These are phyloP conservation scores for Smittia aterrima DNA, from an alignment of 2,888 invertebrate species.

Conservation along the genomic window DNA sequence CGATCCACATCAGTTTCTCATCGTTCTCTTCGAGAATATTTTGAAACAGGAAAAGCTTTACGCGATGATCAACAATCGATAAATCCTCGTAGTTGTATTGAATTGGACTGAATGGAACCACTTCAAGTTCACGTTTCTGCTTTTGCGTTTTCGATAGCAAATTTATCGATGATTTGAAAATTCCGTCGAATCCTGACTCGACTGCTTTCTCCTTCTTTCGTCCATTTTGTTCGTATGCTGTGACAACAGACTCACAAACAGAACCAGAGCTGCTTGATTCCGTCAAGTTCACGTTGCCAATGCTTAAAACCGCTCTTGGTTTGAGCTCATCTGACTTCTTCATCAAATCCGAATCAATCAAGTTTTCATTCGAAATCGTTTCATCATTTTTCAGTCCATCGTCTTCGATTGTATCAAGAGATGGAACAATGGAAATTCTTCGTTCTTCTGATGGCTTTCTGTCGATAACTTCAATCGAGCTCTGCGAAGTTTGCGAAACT, in stretches of 20 bases:
- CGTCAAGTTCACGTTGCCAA: constrained; percentile 54
- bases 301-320: constrained; percentile 17
- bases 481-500: constrained; percentile 62
- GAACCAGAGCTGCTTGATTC: constrained; percentile 65
- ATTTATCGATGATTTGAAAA: constrained; percentile 56
- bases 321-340: not conserved
- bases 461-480: constrained; percentile 66
- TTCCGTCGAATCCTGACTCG: constrained; percentile 46
- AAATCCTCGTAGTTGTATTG: constrained; percentile 59
- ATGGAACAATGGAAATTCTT: constrained; percentile 52
- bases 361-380: constrained; percentile 42
- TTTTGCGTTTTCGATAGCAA: constrained; percentile 52
- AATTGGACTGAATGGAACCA: constrained; percentile 46
- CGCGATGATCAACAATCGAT: constrained; percentile 58
- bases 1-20: constrained; percentile 58
- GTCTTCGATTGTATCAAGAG: constrained; percentile 56
- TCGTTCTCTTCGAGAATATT: constrained; percentile 57
- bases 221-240: constrained; percentile 56
- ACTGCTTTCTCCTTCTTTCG: constrained; percentile 12
- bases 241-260: constrained; percentile 62
- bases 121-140: constrained; percentile 46
- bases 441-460: constrained; percentile 57
- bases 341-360: not conserved
- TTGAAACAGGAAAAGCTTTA: constrained; percentile 60
- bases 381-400: constrained; percentile 43